These are phyloP conservation scores for Cerastis rubricosa DNA, from an alignment of 2,888 invertebrate species.

Conservation along the genomic window DNA sequence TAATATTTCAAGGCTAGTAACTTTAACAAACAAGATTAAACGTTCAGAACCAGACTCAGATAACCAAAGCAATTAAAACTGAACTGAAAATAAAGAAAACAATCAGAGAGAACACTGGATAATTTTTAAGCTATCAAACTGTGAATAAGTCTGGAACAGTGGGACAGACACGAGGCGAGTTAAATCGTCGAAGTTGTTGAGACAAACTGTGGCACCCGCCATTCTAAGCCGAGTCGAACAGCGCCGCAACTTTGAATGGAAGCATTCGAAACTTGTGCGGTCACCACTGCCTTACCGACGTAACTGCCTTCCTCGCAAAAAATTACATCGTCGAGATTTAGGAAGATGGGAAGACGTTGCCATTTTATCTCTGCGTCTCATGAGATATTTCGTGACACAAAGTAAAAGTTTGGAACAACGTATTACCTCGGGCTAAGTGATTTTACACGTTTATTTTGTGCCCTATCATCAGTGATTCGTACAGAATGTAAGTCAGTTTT, in stretches of 20 bases:
- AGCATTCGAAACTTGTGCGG: constrained; percentile 83
- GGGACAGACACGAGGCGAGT: constrained; percentile 73
- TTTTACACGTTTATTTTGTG: constrained; percentile 5
- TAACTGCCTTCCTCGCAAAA: constrained; percentile 40
- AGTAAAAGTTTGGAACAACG: constrained; percentile 39
- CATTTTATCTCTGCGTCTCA: constrained; percentile 30
- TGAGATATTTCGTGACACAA: constrained; percentile 16
- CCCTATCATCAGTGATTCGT: background rate
- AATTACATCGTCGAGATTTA: constrained; percentile 48
- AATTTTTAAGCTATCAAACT: constrained; percentile 62
- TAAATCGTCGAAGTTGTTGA: constrained; percentile 83
- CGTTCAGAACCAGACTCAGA: constrained; percentile 34
- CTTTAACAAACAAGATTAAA: constrained; percentile 38
- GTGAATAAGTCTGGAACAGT: constrained; percentile 72
- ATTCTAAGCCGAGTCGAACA: constrained; percentile 78
- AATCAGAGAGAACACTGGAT: constrained; percentile 48
- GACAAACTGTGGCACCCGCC: constrained; percentile 80
- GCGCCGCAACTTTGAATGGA: constrained; percentile 83
- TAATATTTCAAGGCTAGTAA: constrained; percentile 33
- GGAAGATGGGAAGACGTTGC: constrained; percentile 24
- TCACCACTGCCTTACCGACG: constrained; percentile 50
- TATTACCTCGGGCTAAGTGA: constrained; percentile 14
- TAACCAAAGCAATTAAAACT: constrained; percentile 61
- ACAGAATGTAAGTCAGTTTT: background rate
- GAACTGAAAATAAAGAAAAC: constrained; percentile 51